These are phyloP conservation scores for Diarsia dahlii DNA, from an alignment of 2,888 invertebrate genomes.

Conservation along the genomic window DNA sequence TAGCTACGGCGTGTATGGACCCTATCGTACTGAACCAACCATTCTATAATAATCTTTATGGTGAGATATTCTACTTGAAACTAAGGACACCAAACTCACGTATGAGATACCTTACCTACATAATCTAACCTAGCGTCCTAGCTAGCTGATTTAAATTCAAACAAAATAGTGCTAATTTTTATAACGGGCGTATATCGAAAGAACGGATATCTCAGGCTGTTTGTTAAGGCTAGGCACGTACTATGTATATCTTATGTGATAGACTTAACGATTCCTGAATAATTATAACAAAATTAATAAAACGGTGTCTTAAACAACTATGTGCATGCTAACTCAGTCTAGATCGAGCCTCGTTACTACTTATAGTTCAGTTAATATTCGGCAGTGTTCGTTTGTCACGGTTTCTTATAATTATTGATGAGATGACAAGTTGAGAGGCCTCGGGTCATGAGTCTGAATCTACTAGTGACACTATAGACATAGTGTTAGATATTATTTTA, in stretches of 20 bases:
- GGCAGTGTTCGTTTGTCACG: conserved; percentile 58
- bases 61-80: conserved; percentile 29
- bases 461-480: not conserved
- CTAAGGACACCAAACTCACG: conserved; percentile 46
- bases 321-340: conserved; percentile 43
- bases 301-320: conserved; percentile 15
- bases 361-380: conserved; percentile 38
- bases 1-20: conserved; percentile 33
- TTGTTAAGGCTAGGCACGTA: conserved; percentile 36
- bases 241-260: conserved; percentile 14
- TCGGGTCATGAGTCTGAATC: conserved; percentile 2
- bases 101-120: conserved; percentile 42
- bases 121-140: conserved; percentile 61
- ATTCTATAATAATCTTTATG: conserved; percentile 19
- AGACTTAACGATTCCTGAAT: conserved; percentile 14
- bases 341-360: conserved; percentile 25
- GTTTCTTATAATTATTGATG: conserved; percentile 31
- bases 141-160: conserved; percentile 39
- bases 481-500: too few relatives aligned
- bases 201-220: conserved; percentile 24
- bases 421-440: conserved; percentile 18
- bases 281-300: conserved; percentile 21
- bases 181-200: conserved; percentile 20
- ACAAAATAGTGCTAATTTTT: conserved; percentile 20
- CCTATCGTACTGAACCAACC: conserved; percentile 30